A percentile compares a stretch with the other conserved stretches of the same genome.
Conservation (phyloP, 1,140 invertebrate genomes). For the Achroia grisella region DNA sequence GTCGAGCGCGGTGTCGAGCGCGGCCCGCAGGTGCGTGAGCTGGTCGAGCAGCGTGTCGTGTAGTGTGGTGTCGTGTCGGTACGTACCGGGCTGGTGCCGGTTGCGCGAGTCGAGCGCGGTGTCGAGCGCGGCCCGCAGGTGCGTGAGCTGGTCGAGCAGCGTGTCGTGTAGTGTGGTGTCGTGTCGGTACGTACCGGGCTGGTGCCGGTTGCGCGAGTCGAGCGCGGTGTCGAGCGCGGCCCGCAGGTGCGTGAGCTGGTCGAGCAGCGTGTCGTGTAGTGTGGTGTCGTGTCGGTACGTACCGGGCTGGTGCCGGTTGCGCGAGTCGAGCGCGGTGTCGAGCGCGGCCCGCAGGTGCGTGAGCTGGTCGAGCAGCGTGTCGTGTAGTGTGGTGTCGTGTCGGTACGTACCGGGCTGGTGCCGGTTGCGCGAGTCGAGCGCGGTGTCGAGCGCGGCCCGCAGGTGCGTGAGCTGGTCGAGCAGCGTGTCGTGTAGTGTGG, state of each 20-base stretch:
- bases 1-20: no score
- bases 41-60: no score
- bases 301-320: conserved; percentile 19
- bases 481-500: conserved; percentile 85
- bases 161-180: conserved; percentile 79
- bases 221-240: conserved; percentile 92
- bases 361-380: conserved; percentile 94
- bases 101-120: conserved; percentile 85
- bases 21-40: no score
- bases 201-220: conserved; percentile 74
- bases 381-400: conserved; percentile 73
- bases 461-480: conserved; percentile 95
- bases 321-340: conserved; percentile 89
- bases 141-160: conserved; percentile 93
- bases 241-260: conserved; percentile 93
- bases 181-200: conserved; percentile 66
- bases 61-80: conserved; percentile 37
- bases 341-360: conserved; percentile 90
- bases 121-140: conserved; percentile 90
- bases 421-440: conserved; percentile 71
- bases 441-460: conserved; percentile 89
- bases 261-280: conserved; percentile 82
- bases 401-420: conserved; percentile 44
- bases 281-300: conserved; percentile 77
- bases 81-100: conserved; percentile 39